phyloP scores from a whole-genome alignment of 1,140 invertebrate species.

The Lepidotrigona ventralis region DNA sequence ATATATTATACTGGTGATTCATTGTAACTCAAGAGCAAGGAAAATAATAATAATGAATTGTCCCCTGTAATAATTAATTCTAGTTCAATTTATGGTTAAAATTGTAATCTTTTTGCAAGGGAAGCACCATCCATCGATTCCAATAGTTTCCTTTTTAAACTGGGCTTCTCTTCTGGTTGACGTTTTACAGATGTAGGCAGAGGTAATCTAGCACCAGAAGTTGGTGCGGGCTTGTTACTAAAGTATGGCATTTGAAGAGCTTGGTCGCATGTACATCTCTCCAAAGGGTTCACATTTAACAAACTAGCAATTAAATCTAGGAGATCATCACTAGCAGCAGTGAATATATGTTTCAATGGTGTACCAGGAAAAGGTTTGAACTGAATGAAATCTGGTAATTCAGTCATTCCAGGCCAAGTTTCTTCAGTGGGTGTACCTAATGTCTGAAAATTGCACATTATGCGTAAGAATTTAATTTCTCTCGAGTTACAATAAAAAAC shows the following conservation, averaged over 20 bases:
- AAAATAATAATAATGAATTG: slow-evolving; percentile 21
- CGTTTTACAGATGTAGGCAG: slow-evolving; percentile 85
- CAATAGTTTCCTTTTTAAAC: slow-evolving; percentile 87
- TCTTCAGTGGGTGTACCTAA: slow-evolving; percentile 95
- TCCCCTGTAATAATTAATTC: slow-evolving; percentile 37
- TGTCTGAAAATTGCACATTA: slow-evolving; percentile 70
- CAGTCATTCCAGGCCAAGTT: slow-evolving; percentile 93
- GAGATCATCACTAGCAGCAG: slow-evolving; percentile 96
- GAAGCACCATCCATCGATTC: slow-evolving; percentile 86
- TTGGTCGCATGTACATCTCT: slow-evolving; percentile 90
- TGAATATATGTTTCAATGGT: slow-evolving; percentile 95
- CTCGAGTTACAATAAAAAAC: slow-evolving; percentile 5
- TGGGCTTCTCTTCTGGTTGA: slow-evolving; percentile 84
- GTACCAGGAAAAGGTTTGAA: slow-evolving; percentile 93
- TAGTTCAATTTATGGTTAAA: slow-evolving; percentile 73
- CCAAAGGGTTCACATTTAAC: slow-evolving; percentile 91
- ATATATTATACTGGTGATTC: slow-evolving; percentile 52
- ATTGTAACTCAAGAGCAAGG: slow-evolving; percentile 18
- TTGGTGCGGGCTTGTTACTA: slow-evolving; percentile 94
- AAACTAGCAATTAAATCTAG: slow-evolving; percentile 90
- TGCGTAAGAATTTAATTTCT: slow-evolving; percentile 2
- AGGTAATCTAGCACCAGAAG: slow-evolving; percentile 89
- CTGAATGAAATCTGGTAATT: slow-evolving; percentile 94
- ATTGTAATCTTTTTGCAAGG: slow-evolving; percentile 84
- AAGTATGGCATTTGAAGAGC: slow-evolving; percentile 92